These are phyloP conservation scores for Cyclophora albipunctata DNA, from an alignment of 2,888 invertebrate species.

Conservation along the genomic window DNA sequence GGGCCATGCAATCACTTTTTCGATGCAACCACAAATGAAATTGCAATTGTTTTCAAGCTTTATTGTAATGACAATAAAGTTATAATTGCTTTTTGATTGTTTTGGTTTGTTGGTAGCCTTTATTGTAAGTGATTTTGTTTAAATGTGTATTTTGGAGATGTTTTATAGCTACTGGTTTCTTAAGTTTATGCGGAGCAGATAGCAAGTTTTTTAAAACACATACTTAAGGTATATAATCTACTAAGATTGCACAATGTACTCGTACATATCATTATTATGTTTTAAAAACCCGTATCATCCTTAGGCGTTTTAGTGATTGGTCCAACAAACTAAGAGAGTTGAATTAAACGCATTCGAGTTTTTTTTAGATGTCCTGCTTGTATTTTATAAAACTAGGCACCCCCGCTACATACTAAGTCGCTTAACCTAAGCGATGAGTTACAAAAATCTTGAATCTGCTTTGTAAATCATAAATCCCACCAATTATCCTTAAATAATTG, in stretches of 20 bases:
- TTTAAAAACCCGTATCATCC: too few relatives aligned
- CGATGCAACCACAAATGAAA: slow-evolving; percentile 11
- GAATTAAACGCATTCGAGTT: too few relatives aligned
- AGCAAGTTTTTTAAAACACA: background rate
- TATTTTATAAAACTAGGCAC: too few relatives aligned
- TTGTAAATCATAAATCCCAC: background rate
- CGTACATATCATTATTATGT: too few relatives aligned
- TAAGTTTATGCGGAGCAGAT: background rate
- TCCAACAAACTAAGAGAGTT: too few relatives aligned
- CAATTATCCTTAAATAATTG: slow-evolving; percentile 12
- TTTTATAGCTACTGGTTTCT: background rate
- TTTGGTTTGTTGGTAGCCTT: background rate
- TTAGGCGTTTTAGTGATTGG: too few relatives aligned
- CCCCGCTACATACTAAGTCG: too few relatives aligned
- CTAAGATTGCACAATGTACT: too few relatives aligned
- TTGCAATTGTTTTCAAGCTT: slow-evolving; percentile 17
- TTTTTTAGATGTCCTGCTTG: too few relatives aligned
- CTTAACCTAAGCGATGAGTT: too few relatives aligned
- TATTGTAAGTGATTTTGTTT: background rate
- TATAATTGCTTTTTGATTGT: slow-evolving; percentile 4
- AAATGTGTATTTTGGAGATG: background rate
- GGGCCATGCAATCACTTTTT: slow-evolving; percentile 44
- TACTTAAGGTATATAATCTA: too few relatives aligned
- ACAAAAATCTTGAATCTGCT: too few relatives aligned
- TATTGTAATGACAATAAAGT: slow-evolving; percentile 3